Percentiles rank a stretch among this genome's conserved stretches.
These are phyloP conservation scores for Phasianus colchicus DNA, from an alignment of 2,113 vertebrate genomes.

Conservation along the genomic window DNA sequence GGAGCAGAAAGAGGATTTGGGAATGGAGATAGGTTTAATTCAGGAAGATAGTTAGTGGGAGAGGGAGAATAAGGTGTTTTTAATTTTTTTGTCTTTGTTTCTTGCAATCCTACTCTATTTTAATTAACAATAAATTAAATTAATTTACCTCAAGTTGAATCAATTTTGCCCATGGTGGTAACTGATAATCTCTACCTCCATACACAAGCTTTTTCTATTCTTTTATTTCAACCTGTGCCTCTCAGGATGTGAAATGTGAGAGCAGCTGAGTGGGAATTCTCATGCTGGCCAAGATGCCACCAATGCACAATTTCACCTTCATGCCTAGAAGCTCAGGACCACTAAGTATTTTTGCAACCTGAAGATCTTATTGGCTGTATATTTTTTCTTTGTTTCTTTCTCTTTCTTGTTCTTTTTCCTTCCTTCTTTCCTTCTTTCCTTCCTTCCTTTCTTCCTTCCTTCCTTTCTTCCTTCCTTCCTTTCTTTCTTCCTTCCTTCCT, in stretches of 20 bases:
- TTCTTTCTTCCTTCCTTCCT: too few species aligned
- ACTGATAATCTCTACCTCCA: neutral
- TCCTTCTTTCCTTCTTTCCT: neutral
- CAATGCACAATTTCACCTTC: neutral
- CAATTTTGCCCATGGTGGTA: neutral
- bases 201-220: neutral
- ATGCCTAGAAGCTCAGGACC: neutral
- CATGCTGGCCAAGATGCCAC: neutral
- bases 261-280: neutral
- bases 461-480: too few species aligned
- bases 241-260: neutral
- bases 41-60: neutral
- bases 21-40: neutral
- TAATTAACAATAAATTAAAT: neutral
- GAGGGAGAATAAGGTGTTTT: neutral
- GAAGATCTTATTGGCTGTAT: neutral
- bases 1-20: neutral
- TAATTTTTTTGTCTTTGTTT: neutral
- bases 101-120: neutral
- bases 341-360: neutral
- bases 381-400: too few species aligned
- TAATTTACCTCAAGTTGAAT: rapidly evolving
- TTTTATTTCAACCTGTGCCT: neutral
- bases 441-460: too few species aligned
- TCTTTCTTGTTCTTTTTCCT: neutral